Conservation (phyloP, 2,888 invertebrate genomes). For the Ypsolopha sequella region DNA sequence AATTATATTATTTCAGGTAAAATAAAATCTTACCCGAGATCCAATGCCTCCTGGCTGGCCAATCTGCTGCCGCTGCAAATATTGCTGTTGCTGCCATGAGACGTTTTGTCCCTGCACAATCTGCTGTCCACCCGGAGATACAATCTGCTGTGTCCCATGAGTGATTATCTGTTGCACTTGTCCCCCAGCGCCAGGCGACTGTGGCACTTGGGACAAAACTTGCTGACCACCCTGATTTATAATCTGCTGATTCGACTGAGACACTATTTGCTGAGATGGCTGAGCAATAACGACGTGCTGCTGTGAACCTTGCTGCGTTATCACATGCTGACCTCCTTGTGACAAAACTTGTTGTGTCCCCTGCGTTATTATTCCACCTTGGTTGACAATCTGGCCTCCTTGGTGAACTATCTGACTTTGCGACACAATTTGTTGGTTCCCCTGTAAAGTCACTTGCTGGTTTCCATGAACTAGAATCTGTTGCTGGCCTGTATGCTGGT, state of each 20-base stretch:
- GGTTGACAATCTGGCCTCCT: conserved; percentile 57
- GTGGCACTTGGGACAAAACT: conserved; percentile 53
- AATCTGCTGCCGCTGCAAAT: conserved; percentile 61
- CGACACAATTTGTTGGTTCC: conserved; percentile 58
- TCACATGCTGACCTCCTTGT: conserved; percentile 62
- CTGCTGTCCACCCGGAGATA: conserved; percentile 57
- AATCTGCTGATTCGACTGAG: conserved; percentile 59
- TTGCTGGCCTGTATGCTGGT: conserved; percentile 60
- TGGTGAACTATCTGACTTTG: conserved; percentile 62
- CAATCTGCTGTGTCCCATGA: conserved; percentile 60
- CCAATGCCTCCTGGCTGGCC: conserved; percentile 64
- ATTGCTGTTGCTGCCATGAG: conserved; percentile 64
- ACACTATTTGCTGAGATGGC: conserved; percentile 60
- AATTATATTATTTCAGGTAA: too few relatives aligned
- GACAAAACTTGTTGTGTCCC: conserved; percentile 56
- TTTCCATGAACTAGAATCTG: conserved; percentile 64
- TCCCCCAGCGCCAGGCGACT: conserved; percentile 48
- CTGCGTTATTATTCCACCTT: conserved; percentile 53
- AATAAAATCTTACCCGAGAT: conserved; percentile 45
- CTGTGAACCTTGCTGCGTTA: conserved; percentile 58
- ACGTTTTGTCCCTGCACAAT: conserved; percentile 59
- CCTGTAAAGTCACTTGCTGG: conserved; percentile 60
- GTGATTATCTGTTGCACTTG: conserved; percentile 66
- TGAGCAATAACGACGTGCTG: conserved; percentile 64
- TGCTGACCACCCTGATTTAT: conserved; percentile 54